Evolutionary conservation across 2,888 invertebrate genomes (phyloP), one percentile per base, ranked within the genome.

Genomic region (Vandiemenella viatica): DNA sequence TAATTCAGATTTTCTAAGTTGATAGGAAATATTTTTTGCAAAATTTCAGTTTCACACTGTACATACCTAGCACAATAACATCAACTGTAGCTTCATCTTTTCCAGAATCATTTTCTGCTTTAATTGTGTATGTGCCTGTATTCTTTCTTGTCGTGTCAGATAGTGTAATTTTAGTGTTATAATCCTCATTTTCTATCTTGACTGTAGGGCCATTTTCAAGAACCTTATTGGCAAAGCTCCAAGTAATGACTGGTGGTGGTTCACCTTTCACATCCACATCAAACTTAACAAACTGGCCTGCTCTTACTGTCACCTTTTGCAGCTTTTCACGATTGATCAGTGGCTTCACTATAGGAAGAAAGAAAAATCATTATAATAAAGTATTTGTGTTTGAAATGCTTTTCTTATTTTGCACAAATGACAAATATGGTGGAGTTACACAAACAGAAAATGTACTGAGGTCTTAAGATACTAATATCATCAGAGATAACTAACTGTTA

Each of bases 261-360:
- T 98, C 97, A 63, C 97, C 98, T 64, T 86, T 83, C 57, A 93
- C 86, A 65, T 93, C 90, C 3, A 97, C 91, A 63, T 93, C 92
- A 59, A 96, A 75, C 60, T 86, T 90, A 59, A 96, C 83, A 8
- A 81, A 72, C 61, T 90, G 84, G 1, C 96, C 93, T 18, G 91
- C 90, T 58, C 93, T 83, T 4, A 96, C 83, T 61, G 86, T 85
- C 0, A 92, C 74, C 1, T 84, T 81, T 53, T 86, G 82, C 66
- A 96, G 75, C 69, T 93, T 92, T 57, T 92, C 91, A 52, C 95
- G 83, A 67, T 96, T 93, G 65, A 98, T 97, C 58, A 77, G 76
- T 43, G 98, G 98, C 67, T 93, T 91, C 64, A 95, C 91, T 91
- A 71, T 44, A 68, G 65, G 55, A 45, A 40, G 38, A 45, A 16